Evolutionary conservation across 1,140 invertebrate species (phyloP), one percentile per base, ranked within the genome.

Genomic region (Cotesia chilonis): DNA sequence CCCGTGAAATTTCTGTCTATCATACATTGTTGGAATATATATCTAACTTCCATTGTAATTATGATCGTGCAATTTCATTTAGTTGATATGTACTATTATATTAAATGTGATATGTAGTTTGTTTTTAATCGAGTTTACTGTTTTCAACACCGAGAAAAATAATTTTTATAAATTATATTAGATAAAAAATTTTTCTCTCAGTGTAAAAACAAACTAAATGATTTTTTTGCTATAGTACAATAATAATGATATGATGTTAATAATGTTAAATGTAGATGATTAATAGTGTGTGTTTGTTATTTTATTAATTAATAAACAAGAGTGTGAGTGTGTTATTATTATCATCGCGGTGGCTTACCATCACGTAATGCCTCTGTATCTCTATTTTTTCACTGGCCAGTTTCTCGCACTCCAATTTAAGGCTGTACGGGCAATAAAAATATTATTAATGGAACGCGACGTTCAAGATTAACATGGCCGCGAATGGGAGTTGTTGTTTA

Each of bases 291-390:
- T 3, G 14, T 6, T 12, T 4, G n/a, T 10, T 3, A 28, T 36
- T 63, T 35, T 63, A 35, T 36, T 63, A n/a, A 36, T 37, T 63
- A 28, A 28, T 28, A 28, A 28, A 28, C 28, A 28, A 28, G 35
- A 52, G n/a, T 52, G 17, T 67, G 37, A 52, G 47, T 51, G 17
- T 28, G 9, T 67, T 59, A 41, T 28, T 55, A 20, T 59, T 67
- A 69, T 73, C 47, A 72, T 76, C 77, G 73, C 79, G 72, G 76
- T 52, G 79, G 82, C 80, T 94, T 91, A 97, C 96, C 96, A 98
- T 98, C 79, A 98, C 96, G 90, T 98, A 98, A 92, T 98, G 96
- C 87, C 96, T 92, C 88, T 98, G 96, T 92, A 98, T 98, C 91
- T 98, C 96, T 77, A 96, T 98, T 91, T 99, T 99, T 88, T 99